Base-by-base conservation (phyloP, 1,140 invertebrate species). In the Cyrtorhinus lividipennis region DNA sequence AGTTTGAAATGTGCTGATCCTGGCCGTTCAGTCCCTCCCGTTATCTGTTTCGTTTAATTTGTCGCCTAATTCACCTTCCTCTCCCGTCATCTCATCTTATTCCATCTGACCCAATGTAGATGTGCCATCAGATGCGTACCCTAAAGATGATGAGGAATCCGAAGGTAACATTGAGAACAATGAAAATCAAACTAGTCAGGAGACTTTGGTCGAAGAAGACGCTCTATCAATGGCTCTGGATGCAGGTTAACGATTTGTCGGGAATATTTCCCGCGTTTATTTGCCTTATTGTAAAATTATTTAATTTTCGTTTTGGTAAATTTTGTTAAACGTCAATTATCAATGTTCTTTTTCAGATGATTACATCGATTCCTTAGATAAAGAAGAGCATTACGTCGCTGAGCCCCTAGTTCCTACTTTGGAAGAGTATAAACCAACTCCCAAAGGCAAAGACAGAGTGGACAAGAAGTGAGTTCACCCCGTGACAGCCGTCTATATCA, bases 101-200 rank as follows among this genome's bases (percentile, higher is more conserved):
- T n/a, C n/a, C n/a, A n/a, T n/a, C n/a, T n/a, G n/a, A n/a, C n/a
- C n/a, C n/a, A n/a, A n/a, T n/a, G 15, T 20, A 53, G 48, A 20
- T 10, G 48, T 53, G 8, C 48, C 48, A 22, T 15, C 20, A 20
- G 48, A 53, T 5, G 48, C 48, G 5, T 53, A 53, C 20, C 48
- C 12, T 5, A 53, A 53, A 53, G 48, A 53, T 13, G 48, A 53
- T 22, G 48, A 8, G 20, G 48, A 53, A 53, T 10, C 18, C 5
- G 48, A 20, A 53, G 48, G 18, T n/a, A n/a, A n/a, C n/a, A n/a
- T n/a, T n/a, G n/a, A n/a, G n/a, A n/a, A n/a, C n/a, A n/a, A n/a
- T 20, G 48, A 53, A 53, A 53, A 53, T 53, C 10, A 53, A 53
- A 20, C 48, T 53, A 53, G 48, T 53, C 48, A 53, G 20, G 48